Base-by-base conservation (phyloP, 2,797 vertebrate species). In the Tokudaia tokunoshimensis region DNA sequence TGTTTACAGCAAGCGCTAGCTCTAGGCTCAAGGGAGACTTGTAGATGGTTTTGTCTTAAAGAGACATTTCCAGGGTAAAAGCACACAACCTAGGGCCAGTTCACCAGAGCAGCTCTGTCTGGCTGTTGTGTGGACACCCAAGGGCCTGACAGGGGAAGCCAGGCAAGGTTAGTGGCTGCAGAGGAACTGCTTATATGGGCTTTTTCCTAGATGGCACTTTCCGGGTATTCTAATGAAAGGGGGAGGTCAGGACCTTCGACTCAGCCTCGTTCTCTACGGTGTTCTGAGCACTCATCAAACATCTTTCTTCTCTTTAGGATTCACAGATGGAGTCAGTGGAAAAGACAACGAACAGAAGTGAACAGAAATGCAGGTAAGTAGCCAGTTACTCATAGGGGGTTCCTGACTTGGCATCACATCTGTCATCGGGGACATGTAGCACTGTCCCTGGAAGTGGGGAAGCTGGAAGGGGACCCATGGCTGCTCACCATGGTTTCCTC, bases 351-450 rank as follows among this genome's bases (percentile, higher is more conserved):
- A 72, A 76, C 4, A 97, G 96, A 95, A 98, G 95, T 84, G 98
- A 99, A 79, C 98, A 98, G 22, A 98, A 98, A 52, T 98, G 98
- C 61, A 98, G 98, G 98, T 98, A 95, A 97, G 1, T 50, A 26
- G n/a, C 1, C 14, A 0, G 0, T 34, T 2, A 0, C 2, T 1
- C 59, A n/a, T 52, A 0, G 9, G 7, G 0, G 12, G 0, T 50
- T 55, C 29, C 0, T 82, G 59, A 9, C 14, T 12, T 59, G 3
- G 6, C 1, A 34, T 41, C 9, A 29, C 50, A 6, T 17, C 57
- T 44, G 74, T 31, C 52, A 15, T 1, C 3, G 14, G 41, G 4
- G 61, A 7, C 34, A 6, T 34, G 2, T 1, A 52, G 24, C 17
- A 0, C 0, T 26, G 75, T 0, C 17, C 65, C 67, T 8, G 2